Evolutionary conservation across 2,797 vertebrate genomes (phyloP).

Genomic region (Centroberyx gerrardi): DNA sequence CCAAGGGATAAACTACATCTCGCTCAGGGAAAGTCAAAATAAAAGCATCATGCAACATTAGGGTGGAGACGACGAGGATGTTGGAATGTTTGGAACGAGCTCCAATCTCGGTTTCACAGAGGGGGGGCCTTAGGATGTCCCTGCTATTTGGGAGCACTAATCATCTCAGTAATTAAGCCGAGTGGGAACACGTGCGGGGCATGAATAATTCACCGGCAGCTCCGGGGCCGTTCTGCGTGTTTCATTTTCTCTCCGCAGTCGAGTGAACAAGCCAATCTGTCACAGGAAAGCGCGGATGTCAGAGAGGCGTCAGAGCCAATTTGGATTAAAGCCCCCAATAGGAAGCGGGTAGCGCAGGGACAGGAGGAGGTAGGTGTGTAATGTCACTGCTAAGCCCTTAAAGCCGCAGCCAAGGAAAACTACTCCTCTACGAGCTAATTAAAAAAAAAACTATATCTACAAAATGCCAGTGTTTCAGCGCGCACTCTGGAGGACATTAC

Average conservation of each 20-base stretch:
- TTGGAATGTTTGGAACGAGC: conserved; percentile 39
- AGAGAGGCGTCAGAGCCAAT: conserved; percentile 52
- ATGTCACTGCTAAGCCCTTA: conserved; percentile 51
- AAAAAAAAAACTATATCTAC: conserved; percentile 36
- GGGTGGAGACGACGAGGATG: background rate
- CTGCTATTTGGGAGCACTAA: conserved; percentile 58
- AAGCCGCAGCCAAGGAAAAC: conserved; percentile 31
- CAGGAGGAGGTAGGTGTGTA: conserved; percentile 41
- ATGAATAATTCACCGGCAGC: conserved; percentile 75
- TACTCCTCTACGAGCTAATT: conserved; percentile 41
- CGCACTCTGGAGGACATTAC: background rate
- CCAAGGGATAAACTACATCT: conserved; percentile 7
- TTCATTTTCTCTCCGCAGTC: conserved; percentile 41
- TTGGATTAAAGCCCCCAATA: conserved; percentile 62
- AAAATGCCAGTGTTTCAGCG: conserved; percentile 20
- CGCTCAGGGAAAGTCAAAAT: conserved; percentile 16
- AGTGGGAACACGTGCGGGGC: conserved; percentile 55
- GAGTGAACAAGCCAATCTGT: conserved; percentile 56
- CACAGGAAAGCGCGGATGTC: conserved; percentile 47
- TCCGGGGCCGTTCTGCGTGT: conserved; percentile 39
- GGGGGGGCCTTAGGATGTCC: conserved; percentile 29
- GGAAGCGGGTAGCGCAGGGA: conserved; percentile 47
- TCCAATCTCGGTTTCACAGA: background rate
- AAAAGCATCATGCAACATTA: conserved; percentile 26
- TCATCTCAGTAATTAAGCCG: conserved; percentile 70